Evolutionary conservation across 2,113 vertebrate species (phyloP), one percentile per base, ranked within the genome.

Genomic region (Entomyzon cyanotis): DNA sequence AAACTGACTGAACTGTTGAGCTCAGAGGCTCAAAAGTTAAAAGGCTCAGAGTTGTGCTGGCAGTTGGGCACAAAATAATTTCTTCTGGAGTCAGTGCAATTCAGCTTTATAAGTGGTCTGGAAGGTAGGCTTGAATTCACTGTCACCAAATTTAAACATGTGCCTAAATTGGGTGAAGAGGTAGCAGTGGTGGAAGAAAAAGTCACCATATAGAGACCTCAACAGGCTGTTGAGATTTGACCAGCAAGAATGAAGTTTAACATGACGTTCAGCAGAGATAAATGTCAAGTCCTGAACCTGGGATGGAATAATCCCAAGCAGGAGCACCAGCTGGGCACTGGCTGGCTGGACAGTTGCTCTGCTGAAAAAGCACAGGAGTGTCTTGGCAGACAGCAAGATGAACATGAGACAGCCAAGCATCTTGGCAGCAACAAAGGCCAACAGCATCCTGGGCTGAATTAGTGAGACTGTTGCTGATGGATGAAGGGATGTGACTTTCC

Each of bases 231-330:
- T 73, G 23, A 95, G 65, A 76, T 93, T 4, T 76, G 49, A 67
- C 50, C 75, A 87, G n/a, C 27, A 84, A 80, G 58, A 96, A 93
- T 33, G n/a, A 93, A 41, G 23, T 88, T 96, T 83, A 85, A 44
- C 15, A 33, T 17, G 71, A 84, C 11, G 23, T 77, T 90, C 76
- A 90, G 50, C 30, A 89, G 73, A 92, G 59, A 93, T 39, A 63
- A 70, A 86, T 10, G 18, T 59, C 55, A 92, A 62, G 16, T 69
- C 76, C 55, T 88, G 50, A 90, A 88, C n/a, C 20, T 73, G 25
- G n/a, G 70, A 69, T 55, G 39, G 30, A 90, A 86, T 84, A 92
- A 89, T 28, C 52, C 71, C 64, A 74, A 84, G 30, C 30, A 92
- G 68, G 19, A 84, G 50, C 60, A 94, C 83, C 90, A 95, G 83